Evolutionary conservation across 2,797 vertebrate genomes (phyloP).

Genomic region (Periparus ater): DNA sequence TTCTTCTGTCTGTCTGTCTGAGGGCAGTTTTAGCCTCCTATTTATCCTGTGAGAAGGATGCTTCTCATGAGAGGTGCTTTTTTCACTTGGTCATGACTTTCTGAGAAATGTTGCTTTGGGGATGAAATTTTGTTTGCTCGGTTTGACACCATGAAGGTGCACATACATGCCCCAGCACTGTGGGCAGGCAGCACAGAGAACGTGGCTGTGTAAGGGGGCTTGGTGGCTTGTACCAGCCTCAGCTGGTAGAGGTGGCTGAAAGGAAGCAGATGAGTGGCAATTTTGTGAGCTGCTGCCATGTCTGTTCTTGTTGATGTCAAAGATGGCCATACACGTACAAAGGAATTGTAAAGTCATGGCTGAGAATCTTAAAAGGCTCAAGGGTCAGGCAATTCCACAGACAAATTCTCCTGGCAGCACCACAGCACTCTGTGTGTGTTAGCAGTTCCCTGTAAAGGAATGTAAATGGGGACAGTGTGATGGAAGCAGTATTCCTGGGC

Average conservation of each 20-base stretch:
- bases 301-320: not conserved
- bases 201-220: not conserved
- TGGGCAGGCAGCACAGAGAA: not conserved
- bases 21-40: not conserved
- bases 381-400: not conserved
- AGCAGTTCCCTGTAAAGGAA: not conserved
- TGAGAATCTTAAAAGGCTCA: not conserved
- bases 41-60: not conserved
- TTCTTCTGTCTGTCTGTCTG: constrained; percentile 39
- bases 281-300: not conserved
- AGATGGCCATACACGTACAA: not conserved
- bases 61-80: constrained; percentile 14
- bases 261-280: not conserved
- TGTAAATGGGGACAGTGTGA: not conserved
- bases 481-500: not conserved
- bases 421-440: not conserved
- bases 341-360: not conserved
- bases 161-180: accelerated
- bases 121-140: not conserved
- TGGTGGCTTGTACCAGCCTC: not conserved
- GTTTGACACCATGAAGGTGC: not conserved
- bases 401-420: not conserved
- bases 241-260: not conserved
- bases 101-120: not conserved
- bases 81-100: constrained; percentile 7